Evolutionary conservation across 1,140 invertebrate genomes (phyloP).

Genomic region (Cotesia typhae): DNA sequence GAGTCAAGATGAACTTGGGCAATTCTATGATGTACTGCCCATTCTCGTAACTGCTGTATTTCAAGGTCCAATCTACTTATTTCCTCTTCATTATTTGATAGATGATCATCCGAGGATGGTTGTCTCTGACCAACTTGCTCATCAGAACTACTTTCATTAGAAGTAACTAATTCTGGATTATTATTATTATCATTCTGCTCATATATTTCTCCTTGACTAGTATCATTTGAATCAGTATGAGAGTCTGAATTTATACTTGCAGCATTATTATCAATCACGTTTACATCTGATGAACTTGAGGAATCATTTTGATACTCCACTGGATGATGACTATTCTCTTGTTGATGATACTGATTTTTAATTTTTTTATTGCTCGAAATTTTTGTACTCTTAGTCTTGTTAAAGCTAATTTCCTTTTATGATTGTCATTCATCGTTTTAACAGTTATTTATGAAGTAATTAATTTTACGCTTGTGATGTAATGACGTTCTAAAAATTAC

Average conservation of each 20-base stretch:
- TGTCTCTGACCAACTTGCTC: not conserved
- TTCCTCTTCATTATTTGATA: not conserved
- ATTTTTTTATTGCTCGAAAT: constrained; percentile 6
- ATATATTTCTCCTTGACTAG: not conserved
- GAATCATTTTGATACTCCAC: not conserved
- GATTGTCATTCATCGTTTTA: not conserved
- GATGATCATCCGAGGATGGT: not conserved
- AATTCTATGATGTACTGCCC: constrained; percentile 19
- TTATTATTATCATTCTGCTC: not conserved
- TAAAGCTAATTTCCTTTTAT: constrained; percentile 30
- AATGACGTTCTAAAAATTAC: no score
- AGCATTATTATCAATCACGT: not conserved
- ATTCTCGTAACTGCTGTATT: constrained; percentile 12
- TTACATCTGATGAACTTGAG: not conserved
- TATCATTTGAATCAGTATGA: not conserved
- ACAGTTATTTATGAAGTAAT: not conserved
- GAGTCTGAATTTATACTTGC: not conserved
- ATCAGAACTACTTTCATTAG: constrained; percentile 1
- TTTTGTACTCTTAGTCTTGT: not conserved
- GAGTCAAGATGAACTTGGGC: constrained; percentile 23
- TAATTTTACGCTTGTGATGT: no score
- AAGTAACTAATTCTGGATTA: not conserved
- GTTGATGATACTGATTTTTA: not conserved
- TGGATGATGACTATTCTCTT: not conserved
- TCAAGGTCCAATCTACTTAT: not conserved